Percentiles rank a stretch among this genome's conserved stretches.
Evolutionary conservation across 2,797 vertebrate species (phyloP).

Genomic region (Arctocebus calabarensis): DNA sequence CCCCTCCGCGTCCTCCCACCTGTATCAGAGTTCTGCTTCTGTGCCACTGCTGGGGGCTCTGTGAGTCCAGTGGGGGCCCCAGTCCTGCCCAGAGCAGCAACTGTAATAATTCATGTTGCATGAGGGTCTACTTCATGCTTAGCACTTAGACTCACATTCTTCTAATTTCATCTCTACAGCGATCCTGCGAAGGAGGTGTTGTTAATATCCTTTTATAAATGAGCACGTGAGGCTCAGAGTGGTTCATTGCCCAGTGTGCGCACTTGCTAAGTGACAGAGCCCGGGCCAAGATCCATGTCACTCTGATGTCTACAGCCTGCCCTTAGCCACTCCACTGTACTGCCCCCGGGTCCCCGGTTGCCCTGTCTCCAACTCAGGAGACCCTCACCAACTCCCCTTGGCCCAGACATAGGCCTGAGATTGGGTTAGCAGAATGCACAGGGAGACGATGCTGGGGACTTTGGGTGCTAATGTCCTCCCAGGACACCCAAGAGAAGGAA

Average conservation of each 20-base stretch:
- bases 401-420: not conserved
- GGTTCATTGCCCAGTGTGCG: not conserved
- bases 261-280: not conserved
- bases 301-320: not conserved
- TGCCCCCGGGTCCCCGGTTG: not conserved
- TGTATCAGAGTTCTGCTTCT: not conserved
- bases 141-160: not conserved
- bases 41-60: not conserved
- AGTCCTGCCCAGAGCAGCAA: not conserved
- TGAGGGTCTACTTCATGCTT: not conserved
- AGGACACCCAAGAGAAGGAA: not conserved
- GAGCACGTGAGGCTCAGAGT: not conserved
- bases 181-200: not conserved
- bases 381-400: accelerated
- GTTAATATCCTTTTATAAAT: not conserved
- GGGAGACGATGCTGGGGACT: not conserved
- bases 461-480: not conserved
- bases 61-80: not conserved
- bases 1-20: not conserved
- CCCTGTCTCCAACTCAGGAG: not conserved
- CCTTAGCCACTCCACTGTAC: not conserved
- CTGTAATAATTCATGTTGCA: not conserved
- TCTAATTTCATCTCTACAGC: not conserved
- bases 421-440: accelerated
- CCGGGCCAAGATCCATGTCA: not conserved